Base-by-base conservation (phyloP, 2,113 vertebrate genomes). In the Ailuropoda melanoleuca region DNA sequence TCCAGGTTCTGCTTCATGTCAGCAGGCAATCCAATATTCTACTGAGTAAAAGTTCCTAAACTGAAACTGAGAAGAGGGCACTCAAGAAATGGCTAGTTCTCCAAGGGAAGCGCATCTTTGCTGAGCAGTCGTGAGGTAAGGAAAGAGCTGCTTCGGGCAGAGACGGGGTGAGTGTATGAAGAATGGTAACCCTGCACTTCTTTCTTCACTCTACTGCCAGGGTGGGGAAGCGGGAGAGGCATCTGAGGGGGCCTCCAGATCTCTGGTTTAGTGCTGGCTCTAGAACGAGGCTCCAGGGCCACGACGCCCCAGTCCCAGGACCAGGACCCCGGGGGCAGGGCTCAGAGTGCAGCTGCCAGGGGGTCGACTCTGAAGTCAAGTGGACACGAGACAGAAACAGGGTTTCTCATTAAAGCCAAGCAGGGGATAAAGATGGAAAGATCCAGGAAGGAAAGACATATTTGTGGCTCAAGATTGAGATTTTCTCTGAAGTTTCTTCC, bases 401-500 rank as follows among this genome's bases (percentile, higher is more conserved):
- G 23, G 12, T 46, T 64, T 62, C 43, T 37, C 39, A 29, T 43
- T 14, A 55, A 80, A 93, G 80, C 18, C 0, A 6, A 89, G 85
- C 17, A 34, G 14, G 37, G 39, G 14, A 26, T 17, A 74, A 29
- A 62, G 72, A 53, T 8, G n/a, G 80, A 14, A 46, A 3, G 18
- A 82, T 2, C 37, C 11, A 8, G 48, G 7, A 26, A 81, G 48
- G n/a, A 64, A 88, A 78, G 86, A 39, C 31, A 10, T 14, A 6
- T 46, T 37, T 90, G 88, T 78, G 75, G 48, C 46, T 88, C 95
- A 50, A 83, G n/a, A 60, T 17, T 88, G 14, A 83, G 90, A 88
- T 60, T 89, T 48, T 75, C 89, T 95, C 78, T 68, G 24, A 93
- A 43, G 48, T 84, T 72, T 96, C 31, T 78, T 90, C 82, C 55